Conservation (phyloP, 2,888 invertebrate genomes). For the Galerucella nymphaeae region DNA sequence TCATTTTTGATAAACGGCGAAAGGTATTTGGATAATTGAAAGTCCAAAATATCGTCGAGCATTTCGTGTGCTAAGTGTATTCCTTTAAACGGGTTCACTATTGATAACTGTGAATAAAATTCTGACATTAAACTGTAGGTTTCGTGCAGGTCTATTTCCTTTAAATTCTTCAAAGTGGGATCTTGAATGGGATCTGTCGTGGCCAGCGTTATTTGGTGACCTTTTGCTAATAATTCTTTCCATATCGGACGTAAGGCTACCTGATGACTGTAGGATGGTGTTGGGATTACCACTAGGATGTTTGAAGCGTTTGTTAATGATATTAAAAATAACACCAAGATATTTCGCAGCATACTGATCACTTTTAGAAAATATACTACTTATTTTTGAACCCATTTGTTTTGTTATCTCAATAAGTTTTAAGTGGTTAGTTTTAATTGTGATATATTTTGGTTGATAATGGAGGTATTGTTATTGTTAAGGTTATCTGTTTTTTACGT, state of each 20-base stretch:
- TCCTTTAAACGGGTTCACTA: not conserved
- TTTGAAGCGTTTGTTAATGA: constrained; percentile 16
- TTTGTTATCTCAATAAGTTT: not conserved
- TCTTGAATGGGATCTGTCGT: constrained; percentile 54
- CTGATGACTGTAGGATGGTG: constrained; percentile 56
- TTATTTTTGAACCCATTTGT: not conserved
- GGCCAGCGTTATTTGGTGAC: constrained; percentile 59
- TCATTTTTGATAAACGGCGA: constrained; percentile 15
- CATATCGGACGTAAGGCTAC: constrained; percentile 52
- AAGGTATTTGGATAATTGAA: constrained; percentile 18
- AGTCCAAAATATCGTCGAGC: not conserved
- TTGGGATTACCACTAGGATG: constrained; percentile 52
- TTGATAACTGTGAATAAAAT: not conserved
- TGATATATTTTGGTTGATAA: too few relatives aligned
- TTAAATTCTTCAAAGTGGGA: constrained; percentile 43
- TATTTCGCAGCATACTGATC: not conserved
- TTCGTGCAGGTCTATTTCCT: constrained; percentile 47
- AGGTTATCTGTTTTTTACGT: too few relatives aligned
- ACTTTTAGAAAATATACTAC: not conserved
- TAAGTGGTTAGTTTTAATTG: not conserved
- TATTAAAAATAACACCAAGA: not conserved
- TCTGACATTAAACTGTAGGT: constrained; percentile 21
- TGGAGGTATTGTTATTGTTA: too few relatives aligned
- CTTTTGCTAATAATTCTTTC: constrained; percentile 52
- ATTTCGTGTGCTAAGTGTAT: not conserved